These are phyloP conservation scores for Drosophila kanekoi DNA, from an alignment of 2,888 invertebrate genomes.

Conservation along the genomic window DNA sequence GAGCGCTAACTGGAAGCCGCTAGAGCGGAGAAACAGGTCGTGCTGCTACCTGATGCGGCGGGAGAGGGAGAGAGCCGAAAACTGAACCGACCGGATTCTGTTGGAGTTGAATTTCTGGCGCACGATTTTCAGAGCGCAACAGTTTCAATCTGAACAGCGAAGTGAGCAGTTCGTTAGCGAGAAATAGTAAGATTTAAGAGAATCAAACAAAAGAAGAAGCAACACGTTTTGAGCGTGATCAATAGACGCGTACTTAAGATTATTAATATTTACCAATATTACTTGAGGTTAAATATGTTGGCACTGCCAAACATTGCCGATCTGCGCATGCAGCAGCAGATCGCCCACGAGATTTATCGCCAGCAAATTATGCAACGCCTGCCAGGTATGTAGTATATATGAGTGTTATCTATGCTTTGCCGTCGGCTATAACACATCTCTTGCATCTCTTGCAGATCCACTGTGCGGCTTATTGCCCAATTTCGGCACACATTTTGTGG, in stretches of 20 bases:
- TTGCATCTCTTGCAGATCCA: constrained; percentile 70
- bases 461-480: constrained; percentile 74
- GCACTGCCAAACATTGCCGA: constrained; percentile 78
- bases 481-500: constrained; percentile 67
- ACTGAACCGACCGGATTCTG: constrained; percentile 66
- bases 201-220: background rate
- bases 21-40: constrained; percentile 61
- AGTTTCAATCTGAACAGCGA: constrained; percentile 64
- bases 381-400: constrained; percentile 67
- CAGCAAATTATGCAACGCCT: constrained; percentile 84
- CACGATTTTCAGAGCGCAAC: constrained; percentile 42
- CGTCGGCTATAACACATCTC: constrained; percentile 37
- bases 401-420: constrained; percentile 32
- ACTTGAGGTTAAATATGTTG: constrained; percentile 43
- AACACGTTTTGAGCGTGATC: constrained; percentile 1
- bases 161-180: constrained; percentile 53
- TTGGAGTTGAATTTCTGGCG: constrained; percentile 53
- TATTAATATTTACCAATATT: background rate
- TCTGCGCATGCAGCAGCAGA: constrained; percentile 83
- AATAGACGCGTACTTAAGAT: background rate
- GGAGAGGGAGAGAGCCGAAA: constrained; percentile 13
- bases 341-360: constrained; percentile 83
- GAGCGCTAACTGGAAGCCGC: constrained; percentile 36
- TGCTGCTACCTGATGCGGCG: constrained; percentile 62
- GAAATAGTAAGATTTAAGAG: background rate